A percentile compares a stretch with the other conserved stretches of the same genome.
Conservation (phyloP, 2,113 vertebrate genomes). For the Prunella himalayana region DNA sequence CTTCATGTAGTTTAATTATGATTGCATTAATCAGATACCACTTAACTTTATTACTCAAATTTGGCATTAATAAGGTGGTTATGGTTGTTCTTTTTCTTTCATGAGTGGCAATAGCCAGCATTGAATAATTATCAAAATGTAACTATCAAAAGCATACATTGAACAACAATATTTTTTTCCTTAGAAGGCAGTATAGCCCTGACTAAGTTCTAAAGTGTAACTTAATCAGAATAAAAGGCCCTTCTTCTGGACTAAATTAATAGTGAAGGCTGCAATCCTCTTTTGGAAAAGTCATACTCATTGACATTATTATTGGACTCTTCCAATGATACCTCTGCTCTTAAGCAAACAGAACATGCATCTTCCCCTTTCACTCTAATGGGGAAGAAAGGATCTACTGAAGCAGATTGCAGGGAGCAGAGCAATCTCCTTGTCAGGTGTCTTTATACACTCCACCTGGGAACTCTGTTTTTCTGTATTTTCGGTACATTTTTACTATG, state of each 20-base stretch:
- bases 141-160: neutral
- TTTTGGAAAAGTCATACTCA: neutral
- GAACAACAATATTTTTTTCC: neutral
- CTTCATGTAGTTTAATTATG: neutral
- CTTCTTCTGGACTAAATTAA: neutral
- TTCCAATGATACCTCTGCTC: neutral
- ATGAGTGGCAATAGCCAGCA: neutral
- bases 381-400: neutral
- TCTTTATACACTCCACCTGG: neutral
- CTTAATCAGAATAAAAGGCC: neutral
- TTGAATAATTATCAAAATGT: neutral
- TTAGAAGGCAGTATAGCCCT: neutral
- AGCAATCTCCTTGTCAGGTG: neutral
- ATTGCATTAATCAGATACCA: neutral
- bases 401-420: neutral
- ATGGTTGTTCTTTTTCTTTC: neutral
- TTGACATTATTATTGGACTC: neutral
- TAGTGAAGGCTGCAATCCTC: fast-evolving
- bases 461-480: neutral
- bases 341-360: neutral
- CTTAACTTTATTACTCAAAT: neutral
- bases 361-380: neutral
- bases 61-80: neutral
- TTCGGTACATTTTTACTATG: neutral
- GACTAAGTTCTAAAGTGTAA: neutral